A percentile compares a stretch with the other conserved stretches of the same genome.
These are phyloP conservation scores for Tipula vernalis DNA, from an alignment of 2,888 invertebrate species.

Conservation along the genomic window DNA sequence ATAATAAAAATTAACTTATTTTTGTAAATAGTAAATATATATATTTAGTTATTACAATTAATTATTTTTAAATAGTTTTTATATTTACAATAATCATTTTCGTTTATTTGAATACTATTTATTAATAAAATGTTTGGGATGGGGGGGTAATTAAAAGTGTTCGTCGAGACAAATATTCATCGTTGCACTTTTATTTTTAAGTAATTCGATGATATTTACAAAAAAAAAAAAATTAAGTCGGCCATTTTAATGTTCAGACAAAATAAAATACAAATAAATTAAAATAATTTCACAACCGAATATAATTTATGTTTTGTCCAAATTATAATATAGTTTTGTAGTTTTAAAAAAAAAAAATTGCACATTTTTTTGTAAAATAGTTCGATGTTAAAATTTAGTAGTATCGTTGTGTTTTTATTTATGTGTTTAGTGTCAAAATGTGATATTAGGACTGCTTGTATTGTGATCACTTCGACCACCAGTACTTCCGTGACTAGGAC, in stretches of 20 bases:
- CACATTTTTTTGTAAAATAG: not conserved
- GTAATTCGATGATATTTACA: not conserved
- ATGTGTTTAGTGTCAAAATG: not conserved
- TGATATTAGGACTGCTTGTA: constrained; percentile 6
- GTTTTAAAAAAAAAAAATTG: not conserved
- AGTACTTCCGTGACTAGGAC: not conserved
- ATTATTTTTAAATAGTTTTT: not conserved
- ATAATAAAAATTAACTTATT: not conserved
- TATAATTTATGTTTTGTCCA: not conserved
- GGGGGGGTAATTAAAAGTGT: not conserved
- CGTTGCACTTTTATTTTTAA: not conserved
- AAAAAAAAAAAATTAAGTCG: not conserved
- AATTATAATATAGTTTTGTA: not conserved
- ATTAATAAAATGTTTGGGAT: not conserved
- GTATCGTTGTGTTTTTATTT: not conserved
- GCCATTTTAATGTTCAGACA: not conserved
- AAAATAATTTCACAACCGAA: not conserved
- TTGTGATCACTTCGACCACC: not conserved
- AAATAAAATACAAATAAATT: not conserved
- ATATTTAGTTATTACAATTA: not conserved
- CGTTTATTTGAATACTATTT: not conserved
- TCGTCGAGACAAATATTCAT: not conserved
- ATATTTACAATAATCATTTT: not conserved
- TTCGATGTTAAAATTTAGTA: not conserved
- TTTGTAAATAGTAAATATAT: not conserved